Percentiles rank a stretch among this genome's conserved stretches.
phyloP scores from a whole-genome alignment of 1,140 invertebrate genomes.

The Cyclargus thomasi region DNA sequence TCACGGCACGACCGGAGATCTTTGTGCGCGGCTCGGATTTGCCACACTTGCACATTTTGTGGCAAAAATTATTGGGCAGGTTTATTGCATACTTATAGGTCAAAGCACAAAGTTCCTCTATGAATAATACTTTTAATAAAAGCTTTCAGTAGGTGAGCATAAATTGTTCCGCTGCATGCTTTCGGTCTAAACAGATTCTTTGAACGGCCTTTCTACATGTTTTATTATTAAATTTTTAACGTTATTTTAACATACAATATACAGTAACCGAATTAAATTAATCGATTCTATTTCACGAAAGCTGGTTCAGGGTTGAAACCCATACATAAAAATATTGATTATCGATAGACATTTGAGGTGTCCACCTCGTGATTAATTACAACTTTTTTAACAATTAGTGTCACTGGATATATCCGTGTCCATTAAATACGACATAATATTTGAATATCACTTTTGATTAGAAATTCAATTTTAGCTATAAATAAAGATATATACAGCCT shows the following conservation, averaged over 20 bases:
- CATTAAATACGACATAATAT: too few relatives aligned
- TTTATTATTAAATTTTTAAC: too few relatives aligned
- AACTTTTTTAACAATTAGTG: too few relatives aligned
- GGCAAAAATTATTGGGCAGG: neutral
- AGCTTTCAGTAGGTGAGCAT: neutral
- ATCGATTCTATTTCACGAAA: too few relatives aligned
- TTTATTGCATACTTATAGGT: neutral
- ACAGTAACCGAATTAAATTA: neutral
- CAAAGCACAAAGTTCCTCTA: slow-evolving; percentile 1
- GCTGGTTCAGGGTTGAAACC: too few relatives aligned
- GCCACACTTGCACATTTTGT: neutral
- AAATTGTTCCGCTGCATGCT: neutral
- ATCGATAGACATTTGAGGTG: too few relatives aligned
- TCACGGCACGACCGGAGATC: neutral
- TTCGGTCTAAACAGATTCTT: neutral
- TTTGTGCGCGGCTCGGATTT: neutral
- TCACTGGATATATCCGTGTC: too few relatives aligned
- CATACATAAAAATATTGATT: too few relatives aligned
- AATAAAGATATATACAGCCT: too few relatives aligned
- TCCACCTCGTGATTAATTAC: too few relatives aligned
- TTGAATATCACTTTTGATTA: too few relatives aligned
- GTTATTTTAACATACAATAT: neutral
- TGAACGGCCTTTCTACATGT: neutral
- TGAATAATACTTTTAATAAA: slow-evolving; percentile 4
- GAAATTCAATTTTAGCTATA: too few relatives aligned